These are phyloP conservation scores for Tipula lateralis DNA, from an alignment of 2,888 invertebrate genomes.

Conservation along the genomic window DNA sequence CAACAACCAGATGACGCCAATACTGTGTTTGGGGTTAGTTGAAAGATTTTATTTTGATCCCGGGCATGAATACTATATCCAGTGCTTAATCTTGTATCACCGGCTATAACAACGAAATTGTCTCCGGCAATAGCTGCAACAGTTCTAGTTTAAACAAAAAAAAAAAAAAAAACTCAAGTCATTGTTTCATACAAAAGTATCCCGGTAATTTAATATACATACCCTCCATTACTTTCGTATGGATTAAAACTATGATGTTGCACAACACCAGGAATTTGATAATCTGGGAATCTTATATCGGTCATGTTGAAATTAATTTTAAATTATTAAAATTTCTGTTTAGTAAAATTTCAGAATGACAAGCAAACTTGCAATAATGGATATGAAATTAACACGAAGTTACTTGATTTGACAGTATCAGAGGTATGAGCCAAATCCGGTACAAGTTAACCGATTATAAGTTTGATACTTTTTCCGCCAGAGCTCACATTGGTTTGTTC, in stretches of 20 bases:
- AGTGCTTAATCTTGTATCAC: conserved; percentile 88
- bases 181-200: background rate
- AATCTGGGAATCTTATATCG: conserved; percentile 42
- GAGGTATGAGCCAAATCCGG: too few species aligned
- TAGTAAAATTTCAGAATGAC: too few species aligned
- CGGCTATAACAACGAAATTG: conserved; percentile 90
- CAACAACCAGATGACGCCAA: conserved; percentile 96
- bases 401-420: too few species aligned
- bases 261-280: conserved; percentile 48
- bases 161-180: conserved; percentile 31
- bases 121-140: conserved; percentile 94
- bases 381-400: too few species aligned
- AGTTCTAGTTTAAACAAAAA: conserved; percentile 59
- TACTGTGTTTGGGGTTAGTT: conserved; percentile 74
- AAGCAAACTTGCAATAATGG: background rate
- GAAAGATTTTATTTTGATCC: conserved; percentile 81
- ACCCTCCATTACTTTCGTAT: conserved; percentile 77
- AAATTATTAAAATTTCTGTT: background rate
- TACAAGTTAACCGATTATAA: too few species aligned
- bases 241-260: conserved; percentile 56
- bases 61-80: conserved; percentile 88
- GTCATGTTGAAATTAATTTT: background rate
- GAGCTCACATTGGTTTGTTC: background rate
- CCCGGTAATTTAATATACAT: conserved; percentile 39
- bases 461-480: too few species aligned